A percentile compares a stretch with the other conserved stretches of the same genome.
Evolutionary conservation across 1,140 invertebrate genomes (phyloP).

Genomic region (Antheraea mylitta): DNA sequence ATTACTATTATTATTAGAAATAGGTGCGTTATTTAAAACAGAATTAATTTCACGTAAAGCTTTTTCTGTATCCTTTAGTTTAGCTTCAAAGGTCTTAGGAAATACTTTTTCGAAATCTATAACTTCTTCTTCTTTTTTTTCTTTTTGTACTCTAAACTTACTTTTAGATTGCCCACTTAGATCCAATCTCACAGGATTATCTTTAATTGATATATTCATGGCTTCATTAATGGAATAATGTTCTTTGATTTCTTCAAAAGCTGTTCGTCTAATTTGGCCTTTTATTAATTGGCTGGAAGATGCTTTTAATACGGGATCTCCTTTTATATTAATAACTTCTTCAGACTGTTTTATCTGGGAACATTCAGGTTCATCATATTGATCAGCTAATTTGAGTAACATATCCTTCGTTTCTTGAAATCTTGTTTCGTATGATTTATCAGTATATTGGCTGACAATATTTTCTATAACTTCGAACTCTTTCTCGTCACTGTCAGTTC

Average conservation of each 20-base stretch:
- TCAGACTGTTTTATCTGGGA: conserved; percentile 8
- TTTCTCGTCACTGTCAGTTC: conserved; percentile 40
- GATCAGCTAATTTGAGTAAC: conserved; percentile 56
- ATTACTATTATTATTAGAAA: not conserved
- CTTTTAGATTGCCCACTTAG: conserved; percentile 30
- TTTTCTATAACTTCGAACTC: conserved; percentile 68
- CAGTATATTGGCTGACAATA: conserved; percentile 59
- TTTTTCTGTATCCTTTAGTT: conserved; percentile 60
- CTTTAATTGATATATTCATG: conserved; percentile 58
- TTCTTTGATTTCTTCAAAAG: conserved; percentile 54
- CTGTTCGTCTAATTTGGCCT: conserved; percentile 30
- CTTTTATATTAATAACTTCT: conserved; percentile 22
- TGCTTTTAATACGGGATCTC: conserved; percentile 51
- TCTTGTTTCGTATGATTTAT: conserved; percentile 65
- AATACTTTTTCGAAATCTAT: conserved; percentile 31
- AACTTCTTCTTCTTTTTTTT: conserved; percentile 28
- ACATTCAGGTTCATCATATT: conserved; percentile 46
- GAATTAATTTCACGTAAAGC: conserved; percentile 51
- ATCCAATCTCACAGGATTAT: conserved; percentile 49
- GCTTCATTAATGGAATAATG: conserved; percentile 56
- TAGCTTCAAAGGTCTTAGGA: conserved; percentile 51
- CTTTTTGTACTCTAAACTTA: not conserved
- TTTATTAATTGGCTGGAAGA: conserved; percentile 50
- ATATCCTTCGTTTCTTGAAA: conserved; percentile 66
- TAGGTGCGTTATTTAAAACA: conserved; percentile 38